These are phyloP conservation scores for Magallana ariakensis DNA, from an alignment of 1,140 invertebrate genomes.

Conservation along the genomic window DNA sequence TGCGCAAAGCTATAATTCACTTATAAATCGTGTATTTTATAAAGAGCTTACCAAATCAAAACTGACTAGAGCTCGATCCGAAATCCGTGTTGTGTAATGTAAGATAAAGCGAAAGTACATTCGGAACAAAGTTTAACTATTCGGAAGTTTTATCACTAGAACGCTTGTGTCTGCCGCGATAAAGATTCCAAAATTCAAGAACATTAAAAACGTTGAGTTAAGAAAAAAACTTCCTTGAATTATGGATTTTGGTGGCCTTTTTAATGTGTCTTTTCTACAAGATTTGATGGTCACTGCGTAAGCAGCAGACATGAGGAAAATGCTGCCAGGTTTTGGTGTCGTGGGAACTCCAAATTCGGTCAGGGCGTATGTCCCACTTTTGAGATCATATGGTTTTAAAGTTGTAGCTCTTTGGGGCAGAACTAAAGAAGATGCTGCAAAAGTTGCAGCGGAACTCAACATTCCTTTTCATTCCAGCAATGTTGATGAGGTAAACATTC, in stretches of 20 bases:
- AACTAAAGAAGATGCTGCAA: constrained; percentile 89
- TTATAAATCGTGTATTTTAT: too few relatives aligned
- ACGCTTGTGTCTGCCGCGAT: neutral
- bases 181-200: neutral
- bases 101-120: constrained; percentile 37
- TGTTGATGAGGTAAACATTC: constrained; percentile 90
- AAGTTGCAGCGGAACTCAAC: constrained; percentile 88
- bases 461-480: constrained; percentile 95
- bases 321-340: constrained; percentile 94
- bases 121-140: neutral
- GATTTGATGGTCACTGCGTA: constrained; percentile 22
- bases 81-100: neutral
- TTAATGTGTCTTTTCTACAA: neutral
- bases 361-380: constrained; percentile 92
- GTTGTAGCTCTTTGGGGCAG: constrained; percentile 95
- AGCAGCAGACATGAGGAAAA: constrained; percentile 72
- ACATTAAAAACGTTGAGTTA: neutral
- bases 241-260: neutral
- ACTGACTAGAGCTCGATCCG: too few relatives aligned
- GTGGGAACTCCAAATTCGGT: constrained; percentile 95
- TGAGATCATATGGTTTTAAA: constrained; percentile 89
- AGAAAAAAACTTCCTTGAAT: constrained; percentile 17
- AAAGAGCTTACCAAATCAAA: too few relatives aligned
- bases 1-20: too few relatives aligned
- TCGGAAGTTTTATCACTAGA: neutral